Evolutionary conservation across 2,888 invertebrate species (phyloP), one percentile per base, ranked within the genome.

Genomic region (Dryobotodes eremita): DNA sequence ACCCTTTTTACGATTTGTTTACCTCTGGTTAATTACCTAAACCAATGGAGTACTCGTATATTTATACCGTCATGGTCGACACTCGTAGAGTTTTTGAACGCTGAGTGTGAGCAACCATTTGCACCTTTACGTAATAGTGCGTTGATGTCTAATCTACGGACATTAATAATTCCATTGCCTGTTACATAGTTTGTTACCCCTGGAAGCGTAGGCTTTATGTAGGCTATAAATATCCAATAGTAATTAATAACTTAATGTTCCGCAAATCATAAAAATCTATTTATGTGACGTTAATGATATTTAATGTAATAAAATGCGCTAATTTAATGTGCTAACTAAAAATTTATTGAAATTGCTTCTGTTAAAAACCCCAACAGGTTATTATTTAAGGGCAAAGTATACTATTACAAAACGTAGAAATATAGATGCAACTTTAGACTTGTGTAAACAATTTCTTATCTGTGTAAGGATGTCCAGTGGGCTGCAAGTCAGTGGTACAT

Each of bases 101-200:
- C 17, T 8, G 11, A 2, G 8, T 69, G 13, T 50, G 50, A 42
- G 20, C 46, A 20, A n/a, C 31, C 13, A 75, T 75, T 75, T n/a
- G n/a, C 59, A 57, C 61, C 59, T 79, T 55, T 48, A 8, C 13
- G 1, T 17, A 31, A 11, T 5, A 15, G 10, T 42, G 42, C 77
- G 77, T 81, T 64, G 66, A 76, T 48, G 69, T 64, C 82, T 82
- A 75, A 78, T 73, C 1, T 68, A 78, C 42, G 46, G 36, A 17
- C 36, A 0, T 26, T 23, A 59, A 20, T 17, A 20, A 59, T 36
- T 17, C 23, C 8, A 53, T 53, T 57, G 26, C 23, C 23, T 36
- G 20, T 48, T 46, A 65, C 36, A 59, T 31, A 62, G 50, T 82
- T 23, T 26, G 5, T 50, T 48, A 42, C 31, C 26, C 50, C 6